Percentiles rank a stretch among this genome's conserved stretches.
These are phyloP conservation scores for Zygothrica quintamaculata DNA, from an alignment of 2,888 invertebrate species.

Conservation along the genomic window DNA sequence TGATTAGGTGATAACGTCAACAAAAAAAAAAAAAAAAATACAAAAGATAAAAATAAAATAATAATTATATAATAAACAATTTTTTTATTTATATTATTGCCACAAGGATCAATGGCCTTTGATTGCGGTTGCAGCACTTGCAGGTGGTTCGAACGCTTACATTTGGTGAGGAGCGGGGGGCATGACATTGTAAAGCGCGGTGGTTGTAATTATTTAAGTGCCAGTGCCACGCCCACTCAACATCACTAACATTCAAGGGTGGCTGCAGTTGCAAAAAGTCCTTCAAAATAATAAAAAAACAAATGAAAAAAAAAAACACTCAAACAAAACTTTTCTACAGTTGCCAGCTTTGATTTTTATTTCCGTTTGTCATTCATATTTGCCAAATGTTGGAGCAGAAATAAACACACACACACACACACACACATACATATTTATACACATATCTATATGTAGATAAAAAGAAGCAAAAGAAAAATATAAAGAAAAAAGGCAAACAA, in stretches of 20 bases:
- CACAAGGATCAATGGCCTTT: conserved; percentile 71
- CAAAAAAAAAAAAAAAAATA: too few relatives aligned
- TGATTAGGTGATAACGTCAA: conserved; percentile 74
- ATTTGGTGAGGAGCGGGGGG: neutral
- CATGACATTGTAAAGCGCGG: too few relatives aligned
- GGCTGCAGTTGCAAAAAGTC: neutral
- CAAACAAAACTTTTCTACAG: conserved; percentile 41
- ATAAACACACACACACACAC: too few relatives aligned
- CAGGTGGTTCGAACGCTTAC: conserved; percentile 41
- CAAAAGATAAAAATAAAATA: too few relatives aligned
- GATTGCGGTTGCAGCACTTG: conserved; percentile 60
- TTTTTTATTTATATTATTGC: conserved; percentile 23
- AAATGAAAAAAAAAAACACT: too few relatives aligned
- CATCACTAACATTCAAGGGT: conserved; percentile 4
- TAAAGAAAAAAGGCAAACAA: conserved; percentile 5
- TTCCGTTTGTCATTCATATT: conserved; percentile 38
- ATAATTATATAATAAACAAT: too few relatives aligned
- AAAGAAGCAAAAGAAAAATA: too few relatives aligned
- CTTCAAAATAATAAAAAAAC: too few relatives aligned
- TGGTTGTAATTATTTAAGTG: conserved; percentile 55
- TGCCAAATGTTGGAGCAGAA: conserved; percentile 16
- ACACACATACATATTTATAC: too few relatives aligned
- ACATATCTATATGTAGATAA: too few relatives aligned
- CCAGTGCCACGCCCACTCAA: conserved; percentile 47
- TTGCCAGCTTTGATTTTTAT: conserved; percentile 46